Base-by-base conservation (phyloP, 2,113 vertebrate genomes). In the Pithys albifrons region DNA sequence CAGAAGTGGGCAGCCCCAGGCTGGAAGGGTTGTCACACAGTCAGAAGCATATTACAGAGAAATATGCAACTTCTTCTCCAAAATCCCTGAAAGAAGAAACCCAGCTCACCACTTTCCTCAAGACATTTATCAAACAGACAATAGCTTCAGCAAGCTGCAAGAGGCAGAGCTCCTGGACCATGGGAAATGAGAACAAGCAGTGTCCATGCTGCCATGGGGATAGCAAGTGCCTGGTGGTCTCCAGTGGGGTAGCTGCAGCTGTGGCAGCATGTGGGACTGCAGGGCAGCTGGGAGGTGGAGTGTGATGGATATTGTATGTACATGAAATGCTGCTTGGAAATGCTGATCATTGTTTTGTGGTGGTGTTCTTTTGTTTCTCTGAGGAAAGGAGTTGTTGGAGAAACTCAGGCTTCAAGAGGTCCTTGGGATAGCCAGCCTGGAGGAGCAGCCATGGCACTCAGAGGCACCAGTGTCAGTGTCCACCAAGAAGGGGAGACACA, bases 221-320 rank as follows among this genome's bases (percentile, higher is more conserved):
- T 1, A 3, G 3, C 1, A 43, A 14, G 19, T 62, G 15, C 25
- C 64, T 37, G 3, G n/a, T 27, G 29, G 49, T 66, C 54, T 31
- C 41, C 0, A 7, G 12, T 0, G 1, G 19, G 4, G 3, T 1
- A 7, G 35, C 54, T 66, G 14, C 28, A 55, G 31, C 64, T 58
- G 16, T 1, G 1, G 6, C 1, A 2, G 7, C 1, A 0, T 45
- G 19, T 52, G 43, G 10, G 23, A 46, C 45, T 2, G 7, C 51
- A 19, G 28, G 15, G 14, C 0, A 6, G 10, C 45, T 51, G 20
- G 14, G 27, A 88, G 0, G 1, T 66, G 25, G 39, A 58, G 23
- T 4, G 9, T 35, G 24, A 48, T 0, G 1, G 20, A 27, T 3
- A 0, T 33, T 0, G 0, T 15, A 25, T 1, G 0, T 19, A 6